Evolutionary conservation across 2,888 invertebrate genomes (phyloP).

Genomic region (Ormyrus rosae): DNA sequence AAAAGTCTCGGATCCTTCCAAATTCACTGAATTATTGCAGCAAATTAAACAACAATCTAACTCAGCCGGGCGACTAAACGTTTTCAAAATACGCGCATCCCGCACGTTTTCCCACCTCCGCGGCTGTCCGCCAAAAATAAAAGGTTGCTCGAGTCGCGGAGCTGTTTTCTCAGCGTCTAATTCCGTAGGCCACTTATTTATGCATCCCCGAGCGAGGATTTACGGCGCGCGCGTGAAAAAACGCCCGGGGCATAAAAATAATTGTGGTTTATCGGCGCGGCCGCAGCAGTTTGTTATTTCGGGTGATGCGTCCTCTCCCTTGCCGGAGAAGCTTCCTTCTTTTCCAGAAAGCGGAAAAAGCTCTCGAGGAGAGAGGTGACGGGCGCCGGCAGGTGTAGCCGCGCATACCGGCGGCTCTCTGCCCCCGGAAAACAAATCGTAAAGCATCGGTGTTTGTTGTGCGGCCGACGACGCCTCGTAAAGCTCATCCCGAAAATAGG

Average conservation of each 20-base stretch:
- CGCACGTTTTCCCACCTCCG: no score
- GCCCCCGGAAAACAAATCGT: slow-evolving; percentile 68
- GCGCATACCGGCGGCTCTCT: slow-evolving; percentile 60
- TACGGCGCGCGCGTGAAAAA: slow-evolving; percentile 18
- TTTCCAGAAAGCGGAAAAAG: slow-evolving; percentile 37
- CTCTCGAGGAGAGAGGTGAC: background rate
- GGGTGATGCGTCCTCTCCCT: background rate
- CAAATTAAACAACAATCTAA: slow-evolving; percentile 38
- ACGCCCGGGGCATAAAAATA: slow-evolving; percentile 35
- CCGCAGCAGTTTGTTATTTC: slow-evolving; percentile 37
- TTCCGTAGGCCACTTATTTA: slow-evolving; percentile 17
- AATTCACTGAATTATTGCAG: slow-evolving; percentile 24
- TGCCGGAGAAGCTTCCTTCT: background rate
- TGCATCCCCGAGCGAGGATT: slow-evolving; percentile 24
- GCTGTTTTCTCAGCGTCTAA: slow-evolving; percentile 36
- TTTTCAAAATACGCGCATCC: slow-evolving; percentile 24
- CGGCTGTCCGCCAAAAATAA: background rate
- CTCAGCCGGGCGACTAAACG: background rate
- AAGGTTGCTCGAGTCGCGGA: background rate
- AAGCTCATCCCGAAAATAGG: slow-evolving; percentile 54
- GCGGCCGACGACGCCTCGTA: slow-evolving; percentile 56
- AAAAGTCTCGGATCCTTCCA: background rate
- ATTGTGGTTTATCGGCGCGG: slow-evolving; percentile 38
- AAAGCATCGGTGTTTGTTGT: slow-evolving; percentile 65
- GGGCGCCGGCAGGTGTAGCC: slow-evolving; percentile 30